Base-by-base conservation (phyloP, 2,113 vertebrate genomes). In the Gasterosteus nipponicus region DNA sequence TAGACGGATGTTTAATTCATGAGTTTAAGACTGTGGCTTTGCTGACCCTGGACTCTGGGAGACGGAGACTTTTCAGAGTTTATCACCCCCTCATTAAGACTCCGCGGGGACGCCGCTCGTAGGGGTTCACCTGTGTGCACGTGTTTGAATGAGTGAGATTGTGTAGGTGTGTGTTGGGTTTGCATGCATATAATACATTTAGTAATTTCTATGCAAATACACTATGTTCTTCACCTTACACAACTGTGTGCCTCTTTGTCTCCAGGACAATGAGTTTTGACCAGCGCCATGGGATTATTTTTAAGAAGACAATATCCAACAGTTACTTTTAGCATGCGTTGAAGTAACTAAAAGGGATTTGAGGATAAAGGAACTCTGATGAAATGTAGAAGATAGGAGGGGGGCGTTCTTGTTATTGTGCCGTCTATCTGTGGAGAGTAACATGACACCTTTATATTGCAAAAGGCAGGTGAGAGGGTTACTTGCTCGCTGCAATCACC, bases 1-100 rank as follows among this genome's bases (percentile, higher is more conserved):
- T 74, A 85, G 84, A 89, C 82, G 91, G 87, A 92, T 93, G 88
- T 90, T 90, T 94, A 90, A 93, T 92, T 92, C 89, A 93, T 90
- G 4, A 58, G 70, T 85, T 86, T 88, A 74, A 88, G 88, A 87
- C 73, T 77, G 73, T 81, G 86, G 77, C 71, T 80, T 67, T 47
- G 51, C 74, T 88, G 89, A 89, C 85, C 90, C 87, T 73, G 83
- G 78, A 82, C 79, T 84, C 75, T 53, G 46, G 65, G 68, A 89
- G 87, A 81, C 7, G 64, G 73, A 78, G 74, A 76, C 57, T 81
- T 87, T 83, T 77, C 82, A 67, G 75, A 81, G 81, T 86, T 89
- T 83, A 79, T 78, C 83, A 91, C 83, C 91, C 22, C 72, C 80
- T 92, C 89, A 92, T 94, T 93, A 92, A 88, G 77, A 80, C 83